Evolutionary conservation across 2,888 invertebrate genomes (phyloP).

Genomic region (Parascotia fuliginaria): DNA sequence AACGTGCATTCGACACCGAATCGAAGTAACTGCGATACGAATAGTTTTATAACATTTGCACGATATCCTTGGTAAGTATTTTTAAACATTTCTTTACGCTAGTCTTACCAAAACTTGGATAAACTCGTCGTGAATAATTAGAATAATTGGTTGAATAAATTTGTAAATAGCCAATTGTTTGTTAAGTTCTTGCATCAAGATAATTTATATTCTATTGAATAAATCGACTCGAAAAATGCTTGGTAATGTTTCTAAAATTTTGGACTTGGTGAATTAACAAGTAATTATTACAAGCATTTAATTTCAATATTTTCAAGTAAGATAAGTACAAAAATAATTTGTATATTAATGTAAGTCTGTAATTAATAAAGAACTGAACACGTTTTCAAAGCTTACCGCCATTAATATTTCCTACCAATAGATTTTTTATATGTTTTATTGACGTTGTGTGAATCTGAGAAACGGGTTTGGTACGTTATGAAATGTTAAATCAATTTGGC

Average conservation of each 20-base stretch:
- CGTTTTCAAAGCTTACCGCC: constrained; percentile 50
- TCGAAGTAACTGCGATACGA: constrained; percentile 57
- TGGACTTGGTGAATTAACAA: constrained; percentile 16
- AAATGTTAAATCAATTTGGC: constrained; percentile 28
- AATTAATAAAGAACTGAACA: constrained; percentile 46
- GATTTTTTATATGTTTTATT: constrained; percentile 41
- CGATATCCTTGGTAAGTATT: constrained; percentile 65
- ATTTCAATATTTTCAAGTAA: too few relatives aligned
- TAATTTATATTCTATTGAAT: constrained; percentile 22
- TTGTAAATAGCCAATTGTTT: constrained; percentile 18
- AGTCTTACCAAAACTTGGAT: constrained; percentile 27
- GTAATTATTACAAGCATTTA: too few relatives aligned
- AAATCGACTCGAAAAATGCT: neutral
- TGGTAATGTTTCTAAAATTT: constrained; percentile 17
- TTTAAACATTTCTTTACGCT: constrained; percentile 34
- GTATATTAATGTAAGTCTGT: too few relatives aligned
- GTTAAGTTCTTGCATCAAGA: constrained; percentile 21
- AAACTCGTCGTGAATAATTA: constrained; percentile 23
- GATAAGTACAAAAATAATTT: too few relatives aligned
- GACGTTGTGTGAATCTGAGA: constrained; percentile 33
- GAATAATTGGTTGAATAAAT: constrained; percentile 18
- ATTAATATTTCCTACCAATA: constrained; percentile 22
- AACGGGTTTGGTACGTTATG: constrained; percentile 36
- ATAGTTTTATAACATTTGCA: constrained; percentile 61
- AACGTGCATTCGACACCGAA: constrained; percentile 56